Percentiles rank a stretch among this genome's conserved stretches.
Conservation (phyloP, 2,113 vertebrate genomes). For the Anseranas semipalmata region DNA sequence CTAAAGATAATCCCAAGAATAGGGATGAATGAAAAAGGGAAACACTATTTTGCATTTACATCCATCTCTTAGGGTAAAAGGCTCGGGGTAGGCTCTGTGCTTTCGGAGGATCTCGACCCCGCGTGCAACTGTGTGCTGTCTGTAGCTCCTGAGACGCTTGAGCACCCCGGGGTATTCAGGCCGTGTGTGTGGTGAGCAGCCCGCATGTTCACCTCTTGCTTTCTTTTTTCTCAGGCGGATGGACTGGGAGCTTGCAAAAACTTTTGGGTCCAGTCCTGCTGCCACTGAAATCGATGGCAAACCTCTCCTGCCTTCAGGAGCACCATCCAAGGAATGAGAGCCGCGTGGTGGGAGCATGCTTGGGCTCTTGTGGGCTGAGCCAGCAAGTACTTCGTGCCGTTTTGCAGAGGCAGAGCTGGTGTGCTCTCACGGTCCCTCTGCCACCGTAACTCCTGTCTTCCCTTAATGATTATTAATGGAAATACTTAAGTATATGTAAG, state of each 20-base stretch:
- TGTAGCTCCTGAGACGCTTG: neutral
- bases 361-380: neutral
- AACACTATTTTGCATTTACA: constrained; percentile 55
- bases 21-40: constrained; percentile 27
- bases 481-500: neutral
- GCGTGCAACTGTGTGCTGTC: neutral
- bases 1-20: constrained; percentile 64
- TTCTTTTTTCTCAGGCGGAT: neutral
- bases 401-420: neutral
- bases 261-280: rapidly evolving
- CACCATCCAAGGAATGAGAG: neutral
- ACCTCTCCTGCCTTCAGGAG: neutral
- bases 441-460: rapidly evolving
- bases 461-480: neutral
- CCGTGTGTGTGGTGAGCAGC: neutral
- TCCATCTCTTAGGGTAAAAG: constrained; percentile 29
- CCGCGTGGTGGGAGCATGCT: rapidly evolving
- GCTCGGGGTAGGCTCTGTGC: neutral
- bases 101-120: neutral
- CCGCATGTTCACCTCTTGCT: neutral
- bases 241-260: neutral
- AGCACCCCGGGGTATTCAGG: neutral
- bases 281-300: neutral
- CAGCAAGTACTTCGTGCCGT: rapidly evolving
- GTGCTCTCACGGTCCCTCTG: rapidly evolving